Percentiles rank a stretch among this genome's conserved stretches.
Conservation (phyloP, 2,797 vertebrate species). For the Scyliorhinus canicula region DNA sequence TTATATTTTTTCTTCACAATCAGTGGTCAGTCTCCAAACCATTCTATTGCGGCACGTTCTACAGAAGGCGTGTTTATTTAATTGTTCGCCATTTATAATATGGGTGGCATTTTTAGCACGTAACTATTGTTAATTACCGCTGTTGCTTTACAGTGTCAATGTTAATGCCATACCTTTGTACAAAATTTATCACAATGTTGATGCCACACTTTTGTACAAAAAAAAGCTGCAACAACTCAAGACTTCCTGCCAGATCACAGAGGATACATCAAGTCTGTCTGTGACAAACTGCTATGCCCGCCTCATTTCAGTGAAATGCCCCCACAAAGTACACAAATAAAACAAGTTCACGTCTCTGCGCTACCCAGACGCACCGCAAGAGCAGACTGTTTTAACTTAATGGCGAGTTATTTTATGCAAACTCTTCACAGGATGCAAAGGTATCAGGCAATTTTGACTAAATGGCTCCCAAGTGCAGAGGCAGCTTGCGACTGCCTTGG, state of each 20-base stretch:
- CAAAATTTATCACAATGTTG: not conserved
- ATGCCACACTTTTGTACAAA: not conserved
- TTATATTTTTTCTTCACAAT: not conserved
- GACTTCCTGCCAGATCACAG: not conserved
- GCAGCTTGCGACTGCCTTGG: not conserved
- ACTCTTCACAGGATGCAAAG: not conserved
- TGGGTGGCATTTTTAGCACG: not conserved
- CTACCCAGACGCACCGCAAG: no score
- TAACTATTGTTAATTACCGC: not conserved
- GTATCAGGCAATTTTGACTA: not conserved
- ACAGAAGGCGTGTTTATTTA: not conserved
- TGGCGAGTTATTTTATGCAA: not conserved
- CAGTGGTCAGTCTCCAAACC: not conserved
- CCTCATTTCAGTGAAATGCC: not conserved
- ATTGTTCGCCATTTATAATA: not conserved
- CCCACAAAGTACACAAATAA: not conserved
- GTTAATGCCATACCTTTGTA: not conserved
- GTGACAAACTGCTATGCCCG: not conserved
- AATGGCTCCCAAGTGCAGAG: not conserved
- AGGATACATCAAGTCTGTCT: not conserved
- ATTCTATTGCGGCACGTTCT: not conserved
- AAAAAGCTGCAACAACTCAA: not conserved
- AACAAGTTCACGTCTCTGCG: not conserved
- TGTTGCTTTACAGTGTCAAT: not conserved
- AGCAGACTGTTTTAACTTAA: not conserved